Percentiles rank a stretch among this genome's conserved stretches.
phyloP scores from a whole-genome alignment of 2,797 vertebrate species.

The Rhinichthys osculus region DNA sequence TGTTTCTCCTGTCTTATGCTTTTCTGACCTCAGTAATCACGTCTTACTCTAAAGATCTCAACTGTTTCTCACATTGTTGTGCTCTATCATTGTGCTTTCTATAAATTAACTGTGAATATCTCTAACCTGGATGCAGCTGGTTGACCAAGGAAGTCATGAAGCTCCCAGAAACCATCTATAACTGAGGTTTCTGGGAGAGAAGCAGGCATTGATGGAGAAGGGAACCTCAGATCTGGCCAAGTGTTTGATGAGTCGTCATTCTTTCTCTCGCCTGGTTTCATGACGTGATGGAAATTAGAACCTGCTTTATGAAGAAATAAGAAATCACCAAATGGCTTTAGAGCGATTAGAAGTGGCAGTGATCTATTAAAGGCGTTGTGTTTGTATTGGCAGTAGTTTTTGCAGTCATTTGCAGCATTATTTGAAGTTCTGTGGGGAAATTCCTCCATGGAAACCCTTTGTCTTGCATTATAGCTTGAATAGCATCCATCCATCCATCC shows the following conservation, averaged over 20 bases:
- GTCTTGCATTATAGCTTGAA: not conserved
- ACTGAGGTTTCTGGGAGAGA: not conserved
- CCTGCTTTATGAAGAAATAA: slow-evolving; percentile 56
- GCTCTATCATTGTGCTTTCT: not conserved
- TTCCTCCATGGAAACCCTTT: not conserved
- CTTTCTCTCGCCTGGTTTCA: slow-evolving; percentile 69
- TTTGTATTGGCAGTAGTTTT: not conserved
- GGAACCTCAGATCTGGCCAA: slow-evolving; percentile 13
- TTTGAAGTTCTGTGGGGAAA: slow-evolving; percentile 3
- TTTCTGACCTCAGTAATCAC: not conserved
- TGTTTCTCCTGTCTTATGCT: not conserved
- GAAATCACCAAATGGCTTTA: slow-evolving; percentile 18
- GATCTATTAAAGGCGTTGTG: not conserved
- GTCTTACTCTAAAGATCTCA: not conserved
- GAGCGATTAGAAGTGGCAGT: not conserved
- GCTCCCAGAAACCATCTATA: not conserved
- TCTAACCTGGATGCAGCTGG: no score
- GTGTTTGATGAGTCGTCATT: slow-evolving; percentile 63
- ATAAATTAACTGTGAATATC: not conserved
- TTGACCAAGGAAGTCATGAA: no score
- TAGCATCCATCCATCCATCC: not conserved
- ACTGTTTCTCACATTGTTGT: not conserved
- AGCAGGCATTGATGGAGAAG: slow-evolving; percentile 35
- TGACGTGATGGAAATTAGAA: slow-evolving; percentile 57
- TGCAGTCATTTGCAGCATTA: not conserved